These are phyloP conservation scores for Noctilio leporinus DNA, from an alignment of 2,113 vertebrate species.

Conservation along the genomic window DNA sequence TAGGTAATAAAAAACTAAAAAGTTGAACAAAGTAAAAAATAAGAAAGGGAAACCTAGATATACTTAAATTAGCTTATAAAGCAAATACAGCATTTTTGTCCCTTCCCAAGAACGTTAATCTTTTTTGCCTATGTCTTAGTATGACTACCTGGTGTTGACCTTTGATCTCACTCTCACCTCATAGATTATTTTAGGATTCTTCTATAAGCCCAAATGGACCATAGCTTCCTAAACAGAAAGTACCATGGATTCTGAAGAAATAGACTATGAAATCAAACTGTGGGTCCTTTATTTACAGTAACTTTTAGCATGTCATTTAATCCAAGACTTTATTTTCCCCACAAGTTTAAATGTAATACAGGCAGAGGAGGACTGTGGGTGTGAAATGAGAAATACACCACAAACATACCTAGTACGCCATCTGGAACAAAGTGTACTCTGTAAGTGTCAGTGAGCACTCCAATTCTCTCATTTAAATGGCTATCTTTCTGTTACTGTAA, in stretches of 20 bases:
- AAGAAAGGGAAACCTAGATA: not conserved
- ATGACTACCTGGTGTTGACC: not conserved
- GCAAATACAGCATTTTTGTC: not conserved
- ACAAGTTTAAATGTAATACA: slow-evolving; percentile 14
- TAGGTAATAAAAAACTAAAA: not conserved
- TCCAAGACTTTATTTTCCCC: not conserved
- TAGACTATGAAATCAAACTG: not conserved
- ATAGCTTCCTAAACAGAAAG: not conserved
- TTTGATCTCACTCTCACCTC: not conserved
- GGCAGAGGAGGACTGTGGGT: not conserved
- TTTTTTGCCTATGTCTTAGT: not conserved
- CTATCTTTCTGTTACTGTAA: not conserved
- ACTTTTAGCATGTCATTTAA: not conserved
- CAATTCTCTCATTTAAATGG: not conserved
- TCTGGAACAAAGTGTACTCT: not conserved
- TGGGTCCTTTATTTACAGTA: not conserved
- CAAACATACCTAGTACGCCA: not conserved
- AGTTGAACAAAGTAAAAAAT: not conserved
- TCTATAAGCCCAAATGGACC: not conserved
- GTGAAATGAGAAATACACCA: not conserved
- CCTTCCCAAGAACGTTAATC: not conserved
- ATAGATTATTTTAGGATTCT: not conserved
- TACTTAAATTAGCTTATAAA: not conserved
- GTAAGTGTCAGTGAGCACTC: not conserved
- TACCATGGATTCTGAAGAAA: not conserved